These are phyloP conservation scores for Cristatella mucedo DNA, from an alignment of 2,888 invertebrate genomes.

Conservation along the genomic window DNA sequence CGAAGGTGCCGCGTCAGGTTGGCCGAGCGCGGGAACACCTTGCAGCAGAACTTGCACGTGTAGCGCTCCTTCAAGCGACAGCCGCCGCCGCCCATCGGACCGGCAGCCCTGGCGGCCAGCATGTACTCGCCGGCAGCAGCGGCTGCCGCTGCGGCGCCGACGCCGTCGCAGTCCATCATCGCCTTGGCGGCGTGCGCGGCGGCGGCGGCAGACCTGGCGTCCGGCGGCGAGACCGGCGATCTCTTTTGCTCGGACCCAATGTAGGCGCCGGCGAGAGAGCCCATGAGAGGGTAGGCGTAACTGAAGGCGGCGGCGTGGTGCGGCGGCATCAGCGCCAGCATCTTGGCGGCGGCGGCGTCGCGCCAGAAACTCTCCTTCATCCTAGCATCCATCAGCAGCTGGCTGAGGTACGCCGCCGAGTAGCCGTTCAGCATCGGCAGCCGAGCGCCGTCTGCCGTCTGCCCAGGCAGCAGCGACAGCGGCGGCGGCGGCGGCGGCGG, in stretches of 20 bases:
- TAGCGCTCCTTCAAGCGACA: slow-evolving; percentile 64
- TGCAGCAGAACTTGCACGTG: slow-evolving; percentile 84
- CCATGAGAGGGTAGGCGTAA: no score
- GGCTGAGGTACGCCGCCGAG: no score
- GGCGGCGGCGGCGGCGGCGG: no score
- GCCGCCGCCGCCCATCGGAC: no score
- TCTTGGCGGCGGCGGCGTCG: not conserved
- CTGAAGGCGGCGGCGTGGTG: not conserved
- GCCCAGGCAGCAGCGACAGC: no score
- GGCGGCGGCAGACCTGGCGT: slow-evolving; percentile 16
- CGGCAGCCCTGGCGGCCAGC: no score
- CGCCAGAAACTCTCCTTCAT: not conserved
- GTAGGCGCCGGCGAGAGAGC: no score
- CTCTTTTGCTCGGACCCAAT: slow-evolving; percentile 24
- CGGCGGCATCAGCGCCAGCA: not conserved
- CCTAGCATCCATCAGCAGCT: not conserved
- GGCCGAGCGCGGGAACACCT: slow-evolving; percentile 80
- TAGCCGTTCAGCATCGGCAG: no score
- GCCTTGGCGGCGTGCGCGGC: slow-evolving; percentile 17
- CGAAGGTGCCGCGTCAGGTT: slow-evolving; percentile 88
- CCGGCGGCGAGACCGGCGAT: slow-evolving; percentile 19
- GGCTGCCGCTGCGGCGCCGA: not conserved
- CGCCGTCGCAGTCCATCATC: no score
- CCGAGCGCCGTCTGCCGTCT: no score
- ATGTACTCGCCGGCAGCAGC: not conserved